Conservation (phyloP, 2,113 vertebrate genomes). For the Dicaeum eximium region DNA sequence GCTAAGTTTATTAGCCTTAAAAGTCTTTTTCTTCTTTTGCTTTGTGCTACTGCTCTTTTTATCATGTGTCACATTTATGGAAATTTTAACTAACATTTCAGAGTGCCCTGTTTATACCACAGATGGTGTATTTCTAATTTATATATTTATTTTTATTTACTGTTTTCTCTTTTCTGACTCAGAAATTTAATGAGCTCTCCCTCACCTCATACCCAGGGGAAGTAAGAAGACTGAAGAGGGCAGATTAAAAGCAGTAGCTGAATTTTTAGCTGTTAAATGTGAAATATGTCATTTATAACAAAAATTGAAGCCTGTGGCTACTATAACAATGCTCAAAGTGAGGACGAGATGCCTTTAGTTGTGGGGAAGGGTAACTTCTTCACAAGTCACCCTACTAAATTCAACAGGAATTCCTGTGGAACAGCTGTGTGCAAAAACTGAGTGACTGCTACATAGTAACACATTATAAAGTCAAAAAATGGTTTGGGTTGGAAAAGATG, state of each 20-base stretch:
- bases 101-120: conserved; percentile 11
- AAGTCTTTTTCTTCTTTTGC: conserved; percentile 2
- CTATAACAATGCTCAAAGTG: neutral
- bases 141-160: conserved; percentile 20
- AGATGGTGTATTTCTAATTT: conserved; percentile 8
- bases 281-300: neutral
- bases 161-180: neutral
- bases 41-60: conserved; percentile 44
- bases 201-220: neutral
- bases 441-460: neutral
- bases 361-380: neutral
- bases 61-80: conserved; percentile 41
- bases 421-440: neutral
- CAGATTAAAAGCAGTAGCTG: neutral
- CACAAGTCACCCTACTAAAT: neutral
- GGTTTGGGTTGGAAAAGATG: neutral
- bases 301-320: neutral
- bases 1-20: conserved; percentile 6
- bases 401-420: neutral
- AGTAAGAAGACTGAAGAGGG: neutral
- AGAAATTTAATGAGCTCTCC: neutral
- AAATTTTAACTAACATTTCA: neutral
- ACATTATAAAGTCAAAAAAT: neutral
- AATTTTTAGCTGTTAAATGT: neutral
- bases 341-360: neutral